Evolutionary conservation across 2,888 invertebrate species (phyloP).

Genomic region (Cosmopolites sordidus): DNA sequence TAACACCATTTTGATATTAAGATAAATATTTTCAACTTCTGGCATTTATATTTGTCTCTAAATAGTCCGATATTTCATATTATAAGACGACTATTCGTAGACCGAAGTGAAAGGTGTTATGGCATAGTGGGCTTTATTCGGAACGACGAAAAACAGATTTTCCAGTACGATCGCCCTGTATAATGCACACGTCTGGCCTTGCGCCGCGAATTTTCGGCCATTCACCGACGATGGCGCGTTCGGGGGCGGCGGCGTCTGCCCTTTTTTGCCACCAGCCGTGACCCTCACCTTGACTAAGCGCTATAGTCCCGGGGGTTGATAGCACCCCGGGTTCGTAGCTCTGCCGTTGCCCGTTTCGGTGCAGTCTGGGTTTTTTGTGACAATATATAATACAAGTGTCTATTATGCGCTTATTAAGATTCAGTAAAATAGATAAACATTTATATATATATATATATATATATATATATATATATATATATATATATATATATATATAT

Average conservation of each 20-base stretch:
- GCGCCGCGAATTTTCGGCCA: slow-evolving; percentile 26
- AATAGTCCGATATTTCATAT: too few relatives aligned
- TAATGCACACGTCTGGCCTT: slow-evolving; percentile 17
- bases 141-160: not conserved
- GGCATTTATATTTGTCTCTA: too few relatives aligned
- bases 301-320: not conserved
- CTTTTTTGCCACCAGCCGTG: slow-evolving; percentile 23
- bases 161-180: slow-evolving; percentile 2
- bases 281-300: slow-evolving; percentile 22
- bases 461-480: slow-evolving; percentile 5
- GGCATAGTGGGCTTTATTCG: too few relatives aligned
- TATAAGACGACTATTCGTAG: too few relatives aligned
- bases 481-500: slow-evolving; percentile 5
- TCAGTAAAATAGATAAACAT: not conserved
- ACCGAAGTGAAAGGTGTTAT: too few relatives aligned
- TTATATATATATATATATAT: not conserved
- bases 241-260: slow-evolving; percentile 18
- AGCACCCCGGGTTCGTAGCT: not conserved
- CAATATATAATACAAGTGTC: not conserved
- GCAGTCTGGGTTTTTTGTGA: not conserved
- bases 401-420: not conserved
- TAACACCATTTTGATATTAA: too few relatives aligned
- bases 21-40: too few relatives aligned
- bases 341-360: too few relatives aligned
- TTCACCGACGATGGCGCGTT: slow-evolving; percentile 19